Evolutionary conservation across 2,797 vertebrate species (phyloP).

Genomic region (Fratercula arctica): DNA sequence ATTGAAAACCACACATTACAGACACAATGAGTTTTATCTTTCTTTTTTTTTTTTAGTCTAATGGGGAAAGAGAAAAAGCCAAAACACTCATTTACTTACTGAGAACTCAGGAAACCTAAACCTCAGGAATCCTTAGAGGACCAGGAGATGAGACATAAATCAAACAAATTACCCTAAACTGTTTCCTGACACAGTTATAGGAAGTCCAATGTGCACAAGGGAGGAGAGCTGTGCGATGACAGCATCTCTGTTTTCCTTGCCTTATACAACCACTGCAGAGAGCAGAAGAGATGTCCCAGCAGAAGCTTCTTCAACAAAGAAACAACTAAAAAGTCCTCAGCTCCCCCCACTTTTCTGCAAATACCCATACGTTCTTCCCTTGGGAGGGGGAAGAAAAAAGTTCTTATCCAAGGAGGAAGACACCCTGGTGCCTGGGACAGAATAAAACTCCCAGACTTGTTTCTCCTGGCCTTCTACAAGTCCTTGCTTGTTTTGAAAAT

Average conservation of each 20-base stretch:
- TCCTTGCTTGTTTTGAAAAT: neutral
- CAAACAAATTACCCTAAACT: neutral
- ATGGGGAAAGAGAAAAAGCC: neutral
- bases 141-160: neutral
- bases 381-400: neutral
- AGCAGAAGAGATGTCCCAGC: neutral
- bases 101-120: conserved; percentile 5
- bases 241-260: neutral
- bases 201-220: neutral
- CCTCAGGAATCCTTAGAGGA: neutral
- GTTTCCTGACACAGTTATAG: neutral
- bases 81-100: neutral
- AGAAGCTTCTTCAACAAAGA: neutral
- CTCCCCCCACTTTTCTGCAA: neutral
- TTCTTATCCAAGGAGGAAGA: neutral
- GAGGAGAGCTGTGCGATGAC: neutral
- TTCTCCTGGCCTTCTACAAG: neutral
- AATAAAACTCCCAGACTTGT: neutral
- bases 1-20: neutral
- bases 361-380: neutral
- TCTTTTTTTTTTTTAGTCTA: neutral
- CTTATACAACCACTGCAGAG: neutral
- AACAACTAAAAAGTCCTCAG: neutral
- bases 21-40: neutral
- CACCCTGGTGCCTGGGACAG: neutral